These are phyloP conservation scores for Philhelius pedissequus DNA, from an alignment of 2,888 invertebrate species.

Conservation along the genomic window DNA sequence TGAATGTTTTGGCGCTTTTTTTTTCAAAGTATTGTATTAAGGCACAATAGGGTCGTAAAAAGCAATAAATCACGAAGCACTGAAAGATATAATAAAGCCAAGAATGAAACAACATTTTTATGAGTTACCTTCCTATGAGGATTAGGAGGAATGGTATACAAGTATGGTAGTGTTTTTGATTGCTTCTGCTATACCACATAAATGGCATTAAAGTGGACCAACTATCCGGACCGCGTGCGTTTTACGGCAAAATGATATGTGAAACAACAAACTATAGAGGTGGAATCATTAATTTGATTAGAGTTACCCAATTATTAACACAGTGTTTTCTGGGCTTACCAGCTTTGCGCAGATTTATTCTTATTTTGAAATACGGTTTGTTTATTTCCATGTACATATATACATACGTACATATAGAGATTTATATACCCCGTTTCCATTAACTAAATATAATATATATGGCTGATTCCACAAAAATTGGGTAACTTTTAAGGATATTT, in stretches of 20 bases:
- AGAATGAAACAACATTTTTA: not conserved
- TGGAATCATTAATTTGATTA: not conserved
- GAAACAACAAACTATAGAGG: not conserved
- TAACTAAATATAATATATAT: no score
- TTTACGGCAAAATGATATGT: not conserved
- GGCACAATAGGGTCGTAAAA: not conserved
- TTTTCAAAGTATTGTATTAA: not conserved
- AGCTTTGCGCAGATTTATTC: no score
- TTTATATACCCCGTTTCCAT: no score
- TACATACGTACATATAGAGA: no score
- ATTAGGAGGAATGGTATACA: not conserved
- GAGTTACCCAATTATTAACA: not conserved
- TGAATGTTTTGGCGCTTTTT: constrained; percentile 2
- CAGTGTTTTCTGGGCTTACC: not conserved
- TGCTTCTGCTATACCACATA: not conserved
- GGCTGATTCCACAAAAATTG: no score
- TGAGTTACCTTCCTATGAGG: not conserved
- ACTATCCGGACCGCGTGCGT: not conserved
- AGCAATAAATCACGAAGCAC: not conserved
- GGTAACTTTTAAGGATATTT: no score
- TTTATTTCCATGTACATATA: no score
- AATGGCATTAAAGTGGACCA: not conserved
- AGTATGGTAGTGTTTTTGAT: not conserved
- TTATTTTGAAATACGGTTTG: no score
- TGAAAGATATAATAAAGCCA: not conserved